phyloP scores from a whole-genome alignment of 2,113 vertebrate species.

The Centropus unirufus region DNA sequence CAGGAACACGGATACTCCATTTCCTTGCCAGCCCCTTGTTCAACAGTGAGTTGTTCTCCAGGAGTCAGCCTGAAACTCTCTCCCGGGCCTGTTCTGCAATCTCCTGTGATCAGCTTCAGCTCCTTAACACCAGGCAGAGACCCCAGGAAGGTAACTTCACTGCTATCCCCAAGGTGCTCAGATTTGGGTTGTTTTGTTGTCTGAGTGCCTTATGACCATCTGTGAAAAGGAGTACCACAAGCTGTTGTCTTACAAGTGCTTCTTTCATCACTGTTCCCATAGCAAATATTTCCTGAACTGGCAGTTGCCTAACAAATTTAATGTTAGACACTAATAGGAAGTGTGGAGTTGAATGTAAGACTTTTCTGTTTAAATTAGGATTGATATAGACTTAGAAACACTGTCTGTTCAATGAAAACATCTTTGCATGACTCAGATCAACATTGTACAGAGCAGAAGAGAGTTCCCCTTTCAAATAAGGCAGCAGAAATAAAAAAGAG shows the following conservation, averaged over 20 bases:
- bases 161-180: neutral
- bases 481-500: neutral
- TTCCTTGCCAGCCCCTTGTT: neutral
- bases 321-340: neutral
- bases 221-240: neutral
- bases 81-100: neutral
- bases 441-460: neutral
- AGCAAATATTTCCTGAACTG: neutral
- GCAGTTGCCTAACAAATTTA: neutral
- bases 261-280: neutral
- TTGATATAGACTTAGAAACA: neutral
- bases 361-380: neutral
- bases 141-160: neutral
- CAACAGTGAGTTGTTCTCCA: neutral
- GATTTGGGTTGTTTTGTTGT: neutral
- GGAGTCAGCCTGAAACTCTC: neutral
- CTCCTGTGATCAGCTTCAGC: neutral
- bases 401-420: neutral
- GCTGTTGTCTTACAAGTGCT: neutral
- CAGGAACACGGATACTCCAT: neutral
- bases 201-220: neutral
- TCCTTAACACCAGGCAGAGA: neutral
- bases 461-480: neutral
- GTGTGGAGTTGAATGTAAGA: neutral
- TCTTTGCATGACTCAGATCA: neutral